phyloP scores from a whole-genome alignment of 2,888 invertebrate genomes.

The Nymphalis polychloros region DNA sequence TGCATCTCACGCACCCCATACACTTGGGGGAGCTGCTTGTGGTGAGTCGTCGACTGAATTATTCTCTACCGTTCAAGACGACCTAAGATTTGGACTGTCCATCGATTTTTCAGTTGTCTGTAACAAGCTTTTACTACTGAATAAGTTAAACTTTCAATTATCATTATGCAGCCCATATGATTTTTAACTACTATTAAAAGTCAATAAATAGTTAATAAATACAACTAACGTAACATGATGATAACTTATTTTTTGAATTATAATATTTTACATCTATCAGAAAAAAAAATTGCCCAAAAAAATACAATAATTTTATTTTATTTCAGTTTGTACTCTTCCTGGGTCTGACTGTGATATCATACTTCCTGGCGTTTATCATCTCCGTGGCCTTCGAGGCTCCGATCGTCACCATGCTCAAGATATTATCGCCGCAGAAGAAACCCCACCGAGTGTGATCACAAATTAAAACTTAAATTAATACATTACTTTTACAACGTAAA shows the following conservation, averaged over 20 bases:
- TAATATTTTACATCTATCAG: background rate
- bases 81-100: too few relatives aligned
- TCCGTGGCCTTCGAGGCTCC: conserved; percentile 93
- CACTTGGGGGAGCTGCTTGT: conserved; percentile 90
- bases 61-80: too few relatives aligned
- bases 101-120: too few relatives aligned
- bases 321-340: conserved; percentile 88
- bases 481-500: conserved; percentile 20
- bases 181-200: too few relatives aligned
- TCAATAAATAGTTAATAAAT: too few relatives aligned
- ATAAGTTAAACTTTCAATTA: too few relatives aligned
- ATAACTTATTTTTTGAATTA: too few relatives aligned
- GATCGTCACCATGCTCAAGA: conserved; percentile 91
- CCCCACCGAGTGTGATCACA: conserved; percentile 64
- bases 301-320: conserved; percentile 6
- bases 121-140: too few relatives aligned
- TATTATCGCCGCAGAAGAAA: conserved; percentile 81
- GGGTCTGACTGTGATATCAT: conserved; percentile 91
- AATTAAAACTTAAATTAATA: background rate
- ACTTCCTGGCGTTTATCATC: conserved; percentile 87
- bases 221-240: too few relatives aligned
- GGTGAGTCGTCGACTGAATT: conserved; percentile 68
- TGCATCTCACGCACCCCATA: conserved; percentile 91
- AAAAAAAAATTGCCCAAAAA: too few relatives aligned
- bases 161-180: too few relatives aligned